A percentile compares a stretch with the other conserved stretches of the same genome.
phyloP scores from a whole-genome alignment of 1,140 invertebrate genomes.

The Cyphomyrmex costatus region DNA sequence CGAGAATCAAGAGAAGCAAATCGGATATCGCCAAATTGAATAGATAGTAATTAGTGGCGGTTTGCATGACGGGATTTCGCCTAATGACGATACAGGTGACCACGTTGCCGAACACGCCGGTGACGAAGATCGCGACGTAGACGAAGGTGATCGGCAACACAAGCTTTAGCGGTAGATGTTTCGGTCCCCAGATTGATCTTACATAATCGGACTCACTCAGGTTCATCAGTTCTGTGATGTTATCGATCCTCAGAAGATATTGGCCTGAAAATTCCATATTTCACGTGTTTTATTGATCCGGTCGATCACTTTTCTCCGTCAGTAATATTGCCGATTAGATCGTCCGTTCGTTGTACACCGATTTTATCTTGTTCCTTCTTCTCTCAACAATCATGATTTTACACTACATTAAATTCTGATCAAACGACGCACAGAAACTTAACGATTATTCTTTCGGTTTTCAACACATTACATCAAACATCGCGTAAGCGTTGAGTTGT shows the following conservation, averaged over 20 bases:
- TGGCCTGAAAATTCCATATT: slow-evolving; percentile 61
- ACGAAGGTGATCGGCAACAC: slow-evolving; percentile 86
- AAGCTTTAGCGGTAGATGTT: slow-evolving; percentile 80
- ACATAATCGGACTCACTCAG: slow-evolving; percentile 78
- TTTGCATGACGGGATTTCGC: slow-evolving; percentile 88
- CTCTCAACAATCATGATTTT: slow-evolving; percentile 8
- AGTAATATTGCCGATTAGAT: background rate
- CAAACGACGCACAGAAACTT: slow-evolving; percentile 1
- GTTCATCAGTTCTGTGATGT: slow-evolving; percentile 56
- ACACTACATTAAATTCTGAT: slow-evolving; percentile 1
- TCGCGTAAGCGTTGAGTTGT: background rate
- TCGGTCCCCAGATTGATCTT: slow-evolving; percentile 73
- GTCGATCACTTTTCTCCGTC: too few relatives aligned
- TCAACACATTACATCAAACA: background rate
- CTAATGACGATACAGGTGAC: slow-evolving; percentile 90
- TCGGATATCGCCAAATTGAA: slow-evolving; percentile 88
- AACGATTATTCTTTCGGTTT: background rate
- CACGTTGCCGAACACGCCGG: slow-evolving; percentile 90
- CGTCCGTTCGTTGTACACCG: background rate
- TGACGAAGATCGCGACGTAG: slow-evolving; percentile 88
- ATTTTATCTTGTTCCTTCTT: background rate
- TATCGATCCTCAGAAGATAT: slow-evolving; percentile 38
- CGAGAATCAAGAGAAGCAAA: slow-evolving; percentile 82
- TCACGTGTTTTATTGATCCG: slow-evolving; percentile 24
- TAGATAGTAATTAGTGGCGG: slow-evolving; percentile 90